Base-by-base conservation (phyloP, 2,113 vertebrate species). In the Dolichotis patagonum region DNA sequence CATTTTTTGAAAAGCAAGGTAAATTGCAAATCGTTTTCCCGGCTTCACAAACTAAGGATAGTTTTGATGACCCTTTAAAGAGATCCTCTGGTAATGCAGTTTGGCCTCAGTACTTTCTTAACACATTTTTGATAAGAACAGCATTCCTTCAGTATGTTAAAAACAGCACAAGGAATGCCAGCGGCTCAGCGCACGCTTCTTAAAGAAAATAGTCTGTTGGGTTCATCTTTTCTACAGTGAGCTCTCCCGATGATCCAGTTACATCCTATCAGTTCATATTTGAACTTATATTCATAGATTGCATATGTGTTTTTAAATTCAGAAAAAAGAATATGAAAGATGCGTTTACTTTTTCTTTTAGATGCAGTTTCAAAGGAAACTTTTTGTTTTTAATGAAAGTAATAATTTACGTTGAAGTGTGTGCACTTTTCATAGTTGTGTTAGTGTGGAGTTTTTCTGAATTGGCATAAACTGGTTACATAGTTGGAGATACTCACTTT, bases 81-180 rank as follows among this genome's bases (percentile, higher is more conserved):
- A 97, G 90, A 98, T 98, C 97, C 97, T 98, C 96, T 98, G 96
- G 98, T 97, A 96, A 94, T 83, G 87, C 94, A 88, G 98, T 98
- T 96, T 98, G 97, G 93, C 97, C 97, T 98, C 96, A 95, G 80
- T 98, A 94, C 98, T 98, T 80, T 98, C 98, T 91, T 97, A 98
- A 97, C 97, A 98, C 98, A 98, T 98, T 98, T 98, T 99, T 99
- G 99, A 99, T 98, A 99, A 98, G 98, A 99, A 98, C 97, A 97
- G 98, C 98, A 98, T 98, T 99, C 98, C 98, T 98, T 98, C 98
- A 98, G 98, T 97, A 98, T 98, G 98, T 97, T 95, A 96, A 98
- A 98, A 96, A 92, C 97, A 97, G 65, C 78, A 97, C 96, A 95
- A 97, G 98, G 97, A 98, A 98, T 99, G 99, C 99, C 98, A 99